Base-by-base conservation (phyloP, 2,797 vertebrate species). In the Syndactyla subalaris region DNA sequence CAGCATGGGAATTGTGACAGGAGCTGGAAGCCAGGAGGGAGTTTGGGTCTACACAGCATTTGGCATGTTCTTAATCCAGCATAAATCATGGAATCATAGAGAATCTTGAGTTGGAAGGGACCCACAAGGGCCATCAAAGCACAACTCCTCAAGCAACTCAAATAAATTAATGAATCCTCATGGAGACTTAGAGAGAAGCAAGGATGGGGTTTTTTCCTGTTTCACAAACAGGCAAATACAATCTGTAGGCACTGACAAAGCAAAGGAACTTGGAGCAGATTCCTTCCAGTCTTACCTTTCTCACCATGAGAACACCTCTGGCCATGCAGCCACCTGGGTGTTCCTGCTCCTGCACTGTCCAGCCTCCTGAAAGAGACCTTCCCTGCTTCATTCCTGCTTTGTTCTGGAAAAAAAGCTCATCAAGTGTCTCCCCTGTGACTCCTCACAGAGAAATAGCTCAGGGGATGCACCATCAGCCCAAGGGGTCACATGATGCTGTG, bases 151-250 rank as follows among this genome's bases (percentile, higher is more conserved):
- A 43, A 75, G 77, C 71, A 38, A 2, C 62, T 55, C 41, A 29
- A 11, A 30, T 32, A 8, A 14, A 2, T 8, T 23, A 76, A 38
- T 29, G 62, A 89, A 63, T 52, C 59, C 49, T 78, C n/a, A 3
- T 0, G 2, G 66, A 76, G 8, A 11, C 10, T 48, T 46, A 23
- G 29, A 58, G 10, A 61, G 58, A 77, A 66, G 4, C 34, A 5
- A 77, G 14, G 26, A n/a, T 52, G 15, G 1, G 5, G 1, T 0
- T 4, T 32, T 57, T 68, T 57, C 17, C 10, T 59, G 5, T 23
- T 85, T 81, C 80, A 57, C 48, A 67, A 24, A 30, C 23, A 9
- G 49, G 41, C 54, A 93, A 83, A 61, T 29, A 26, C 14, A 49
- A 17, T 23, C 12, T 19, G 5, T 15, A 29, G 29, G 46, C 48